Percentiles rank a stretch among this genome's conserved stretches.
phyloP scores from a whole-genome alignment of 2,888 invertebrate species.

The Netelia melanura region DNA sequence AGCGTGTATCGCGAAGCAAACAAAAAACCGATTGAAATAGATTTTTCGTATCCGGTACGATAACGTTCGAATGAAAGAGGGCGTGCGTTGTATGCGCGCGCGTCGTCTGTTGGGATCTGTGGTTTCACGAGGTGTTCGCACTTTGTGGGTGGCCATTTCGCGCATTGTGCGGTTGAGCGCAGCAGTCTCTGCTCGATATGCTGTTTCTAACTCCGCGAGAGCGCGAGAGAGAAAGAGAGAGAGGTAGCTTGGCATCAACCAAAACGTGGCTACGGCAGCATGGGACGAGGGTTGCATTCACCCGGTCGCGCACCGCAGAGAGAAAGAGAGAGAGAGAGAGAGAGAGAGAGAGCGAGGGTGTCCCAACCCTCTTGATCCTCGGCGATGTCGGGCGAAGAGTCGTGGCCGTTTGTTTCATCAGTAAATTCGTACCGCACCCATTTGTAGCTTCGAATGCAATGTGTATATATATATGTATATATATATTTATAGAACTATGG shows the following conservation, averaged over 20 bases:
- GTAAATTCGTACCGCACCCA: constrained; percentile 66
- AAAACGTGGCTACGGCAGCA: too few relatives aligned
- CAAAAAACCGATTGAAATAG: too few relatives aligned
- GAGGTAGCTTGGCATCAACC: background rate
- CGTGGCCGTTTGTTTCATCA: constrained; percentile 63
- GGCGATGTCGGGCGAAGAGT: constrained; percentile 51
- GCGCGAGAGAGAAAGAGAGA: constrained; percentile 1
- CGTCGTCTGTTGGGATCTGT: constrained; percentile 39
- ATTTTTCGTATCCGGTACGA: constrained; percentile 4
- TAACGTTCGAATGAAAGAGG: constrained; percentile 27
- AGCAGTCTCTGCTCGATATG: constrained; percentile 47
- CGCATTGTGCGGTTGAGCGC: constrained; percentile 59
- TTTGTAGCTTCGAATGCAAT: constrained; percentile 55
- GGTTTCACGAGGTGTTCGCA: constrained; percentile 59
- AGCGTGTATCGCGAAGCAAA: too few relatives aligned
- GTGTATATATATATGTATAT: background rate
- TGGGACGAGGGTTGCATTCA: too few relatives aligned
- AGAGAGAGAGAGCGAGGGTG: background rate
- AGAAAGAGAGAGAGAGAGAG: background rate
- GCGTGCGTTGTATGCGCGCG: background rate
- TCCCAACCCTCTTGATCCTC: constrained; percentile 2
- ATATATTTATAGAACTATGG: background rate
- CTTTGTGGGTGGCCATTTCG: constrained; percentile 46
- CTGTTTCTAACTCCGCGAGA: constrained; percentile 47
- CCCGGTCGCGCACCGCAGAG: background rate